Base-by-base conservation (phyloP, 2,113 vertebrate genomes). In the Zingel zingel region DNA sequence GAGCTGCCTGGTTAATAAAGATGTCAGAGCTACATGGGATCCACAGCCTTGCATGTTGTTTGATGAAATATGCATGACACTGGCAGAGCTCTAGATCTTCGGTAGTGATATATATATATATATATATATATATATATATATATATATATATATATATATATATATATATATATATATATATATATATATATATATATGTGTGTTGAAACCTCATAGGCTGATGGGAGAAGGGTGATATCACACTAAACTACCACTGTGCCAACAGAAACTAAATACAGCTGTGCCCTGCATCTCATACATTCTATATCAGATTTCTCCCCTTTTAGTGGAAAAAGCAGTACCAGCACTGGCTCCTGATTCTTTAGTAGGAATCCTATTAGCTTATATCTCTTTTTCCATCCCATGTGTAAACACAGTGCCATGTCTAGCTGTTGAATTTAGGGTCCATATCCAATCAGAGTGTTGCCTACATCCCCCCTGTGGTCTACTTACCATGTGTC, bases 21-120 rank as follows among this genome's bases (percentile, higher is more conserved):
- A 85, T 83, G 86, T 87, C 89, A 86, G 33, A 54, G 75, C 62
- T 45, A 83, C 86, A 77, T 89, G 81, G 54, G 68, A 64, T 79
- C 33, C 69, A 50, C 79, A 76, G 76, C 65, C 66, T 79, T 79
- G 69, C 54, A 64, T 87, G 85, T 77, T 88, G 78, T 91, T 88
- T 88, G 82, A 87, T 95, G 81, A 92, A 93, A 94, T 92, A 91
- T 91, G 85, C 63, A 92, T 90, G 84, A 86, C 78, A 62, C 33
- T 75, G 77, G 82, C 54, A 66, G 78, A 81, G 79, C 80, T 72
- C 84, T 77, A 63, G 61, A 74, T 82, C 61, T 59, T 82, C 56
- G 71, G 61, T 80, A 81, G 66, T 51, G 79, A 82, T 11, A 11
- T 2, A 39, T 33, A 64, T 65, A 48, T 43, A 69, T 23, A 59